Percentiles rank a stretch among this genome's conserved stretches.
These are phyloP conservation scores for Phrynocephalus vlangalii DNA, from an alignment of 2,797 vertebrate genomes.

Conservation along the genomic window DNA sequence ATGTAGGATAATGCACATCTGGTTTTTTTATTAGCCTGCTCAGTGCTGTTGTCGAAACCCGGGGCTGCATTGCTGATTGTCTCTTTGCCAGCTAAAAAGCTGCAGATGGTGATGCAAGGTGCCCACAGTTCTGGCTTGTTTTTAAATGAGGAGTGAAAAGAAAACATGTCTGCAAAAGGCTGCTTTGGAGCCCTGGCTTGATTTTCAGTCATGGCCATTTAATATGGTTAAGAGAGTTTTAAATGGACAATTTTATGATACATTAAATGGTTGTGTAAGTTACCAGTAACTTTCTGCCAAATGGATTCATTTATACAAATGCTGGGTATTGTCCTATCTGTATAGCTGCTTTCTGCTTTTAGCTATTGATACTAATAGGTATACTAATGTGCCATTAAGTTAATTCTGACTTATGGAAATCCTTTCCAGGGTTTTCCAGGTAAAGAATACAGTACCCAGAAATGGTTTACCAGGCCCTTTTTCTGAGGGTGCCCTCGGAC, in stretches of 20 bases:
- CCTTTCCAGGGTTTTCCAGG: too few relatives aligned
- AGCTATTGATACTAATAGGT: neutral
- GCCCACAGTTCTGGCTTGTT: neutral
- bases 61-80: neutral
- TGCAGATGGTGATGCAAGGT: neutral
- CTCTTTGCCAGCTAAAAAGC: neutral
- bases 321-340: neutral
- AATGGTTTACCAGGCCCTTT: too few relatives aligned
- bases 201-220: neutral
- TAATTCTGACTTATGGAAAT: too few relatives aligned
- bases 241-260: neutral
- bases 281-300: neutral
- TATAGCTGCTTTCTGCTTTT: neutral
- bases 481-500: too few relatives aligned
- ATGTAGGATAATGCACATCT: neutral
- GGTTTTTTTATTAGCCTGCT: neutral
- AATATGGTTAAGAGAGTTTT: neutral
- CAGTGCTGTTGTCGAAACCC: neutral
- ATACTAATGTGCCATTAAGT: too few relatives aligned
- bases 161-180: neutral
- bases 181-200: neutral
- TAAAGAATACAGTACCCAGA: too few relatives aligned
- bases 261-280: rapidly evolving
- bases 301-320: neutral
- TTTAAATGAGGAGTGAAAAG: neutral